phyloP scores from a whole-genome alignment of 1,140 invertebrate species.

The Sesamia nonagrioides region DNA sequence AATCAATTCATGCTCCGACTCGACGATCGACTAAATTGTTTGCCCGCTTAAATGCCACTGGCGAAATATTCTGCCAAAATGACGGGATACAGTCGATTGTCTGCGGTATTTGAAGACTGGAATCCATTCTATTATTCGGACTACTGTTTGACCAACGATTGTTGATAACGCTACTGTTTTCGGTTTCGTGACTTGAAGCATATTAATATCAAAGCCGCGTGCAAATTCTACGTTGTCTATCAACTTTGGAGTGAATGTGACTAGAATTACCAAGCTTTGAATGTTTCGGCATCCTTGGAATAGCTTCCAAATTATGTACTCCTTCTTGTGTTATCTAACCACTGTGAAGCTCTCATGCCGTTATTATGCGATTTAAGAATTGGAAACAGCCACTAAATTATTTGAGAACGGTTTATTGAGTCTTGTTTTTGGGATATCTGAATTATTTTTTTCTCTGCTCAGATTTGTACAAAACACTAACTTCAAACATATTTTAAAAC shows the following conservation, averaged over 20 bases:
- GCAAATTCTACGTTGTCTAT: neutral
- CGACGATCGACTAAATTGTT: conserved; percentile 22
- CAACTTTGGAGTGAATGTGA: conserved; percentile 18
- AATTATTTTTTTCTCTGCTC: too few relatives aligned
- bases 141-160: neutral
- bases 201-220: conserved; percentile 15
- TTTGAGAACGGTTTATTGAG: neutral
- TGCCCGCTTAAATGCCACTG: neutral
- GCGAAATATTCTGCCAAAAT: neutral
- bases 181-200: neutral
- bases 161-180: neutral
- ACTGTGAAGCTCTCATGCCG: neutral
- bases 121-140: neutral
- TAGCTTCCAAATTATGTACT: neutral
- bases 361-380: neutral
- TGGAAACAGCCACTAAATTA: neutral
- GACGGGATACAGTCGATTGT: neutral
- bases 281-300: conserved; percentile 7
- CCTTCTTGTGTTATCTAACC: neutral
- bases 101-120: neutral
- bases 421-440: too few relatives aligned
- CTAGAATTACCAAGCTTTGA: conserved; percentile 10
- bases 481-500: too few relatives aligned
- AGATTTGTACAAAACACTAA: too few relatives aligned
- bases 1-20: neutral